These are phyloP conservation scores for Hemicrepidius hirtus DNA, from an alignment of 2,888 invertebrate genomes.

Conservation along the genomic window DNA sequence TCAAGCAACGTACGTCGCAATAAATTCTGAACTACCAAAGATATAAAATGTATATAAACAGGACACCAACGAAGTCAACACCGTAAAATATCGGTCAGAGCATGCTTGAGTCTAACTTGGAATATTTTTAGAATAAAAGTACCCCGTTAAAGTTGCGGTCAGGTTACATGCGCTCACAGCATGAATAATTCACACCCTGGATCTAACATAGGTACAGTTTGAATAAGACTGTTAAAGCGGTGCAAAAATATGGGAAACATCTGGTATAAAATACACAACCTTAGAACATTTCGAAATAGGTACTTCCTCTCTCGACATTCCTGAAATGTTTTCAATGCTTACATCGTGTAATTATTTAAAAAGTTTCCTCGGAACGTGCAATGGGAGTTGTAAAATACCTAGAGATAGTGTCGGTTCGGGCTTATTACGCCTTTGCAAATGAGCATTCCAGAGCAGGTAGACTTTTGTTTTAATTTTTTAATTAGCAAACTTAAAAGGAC, in stretches of 20 bases:
- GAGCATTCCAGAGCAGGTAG: too few species aligned
- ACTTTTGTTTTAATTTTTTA: too few species aligned
- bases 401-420: not conserved
- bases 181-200: slow-evolving; percentile 66
- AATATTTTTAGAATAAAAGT: slow-evolving; percentile 63
- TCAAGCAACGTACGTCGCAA: not conserved
- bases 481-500: too few species aligned
- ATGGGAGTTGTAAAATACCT: not conserved
- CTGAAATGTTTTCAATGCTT: slow-evolving; percentile 7
- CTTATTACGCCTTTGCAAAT: too few species aligned
- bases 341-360: slow-evolving; percentile 22
- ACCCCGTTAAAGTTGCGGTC: slow-evolving; percentile 64
- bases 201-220: slow-evolving; percentile 60
- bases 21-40: slow-evolving; percentile 10
- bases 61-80: slow-evolving; percentile 44
- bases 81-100: slow-evolving; percentile 60
- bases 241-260: slow-evolving; percentile 59
- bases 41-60: slow-evolving; percentile 45
- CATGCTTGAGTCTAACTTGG: slow-evolving; percentile 58
- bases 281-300: slow-evolving; percentile 28
- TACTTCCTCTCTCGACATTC: slow-evolving; percentile 27
- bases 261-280: slow-evolving; percentile 51
- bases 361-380: not conserved
- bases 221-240: slow-evolving; percentile 59
- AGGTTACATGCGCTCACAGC: slow-evolving; percentile 62